Conservation (phyloP, 2,113 vertebrate genomes). For the Chascanopsetta lugubris region DNA sequence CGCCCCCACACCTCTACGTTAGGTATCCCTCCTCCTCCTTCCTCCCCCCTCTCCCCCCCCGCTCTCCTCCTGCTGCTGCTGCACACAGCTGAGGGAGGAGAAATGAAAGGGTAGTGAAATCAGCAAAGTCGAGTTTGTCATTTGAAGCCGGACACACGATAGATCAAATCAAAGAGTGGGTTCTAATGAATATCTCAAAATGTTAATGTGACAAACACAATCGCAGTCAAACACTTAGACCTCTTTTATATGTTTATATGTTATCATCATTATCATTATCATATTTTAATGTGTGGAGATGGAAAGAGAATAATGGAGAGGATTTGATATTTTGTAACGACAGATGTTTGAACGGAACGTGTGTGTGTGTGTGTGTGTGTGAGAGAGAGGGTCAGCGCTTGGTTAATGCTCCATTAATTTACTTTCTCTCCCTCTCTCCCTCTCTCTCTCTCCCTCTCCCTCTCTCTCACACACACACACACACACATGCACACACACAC, state of each 20-base stretch:
- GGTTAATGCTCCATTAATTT: conserved; percentile 99
- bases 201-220: conserved; percentile 6
- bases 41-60: conserved; percentile 15
- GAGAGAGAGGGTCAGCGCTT: conserved; percentile 96
- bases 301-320: background rate
- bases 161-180: no score
- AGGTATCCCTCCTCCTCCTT: conserved; percentile 35
- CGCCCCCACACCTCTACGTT: conserved; percentile 53
- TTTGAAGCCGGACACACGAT: no score
- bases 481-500: conserved; percentile 80
- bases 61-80: conserved; percentile 17
- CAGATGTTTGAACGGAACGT: conserved; percentile 14
- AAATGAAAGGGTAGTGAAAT: background rate
- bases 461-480: conserved; percentile 61
- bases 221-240: no score
- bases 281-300: background rate
- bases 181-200: conserved; percentile 9
- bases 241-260: no score
- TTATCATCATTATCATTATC: background rate
- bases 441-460: conserved; percentile 74
- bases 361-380: conserved; percentile 68
- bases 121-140: background rate
- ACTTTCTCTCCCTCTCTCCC: conserved; percentile 86
- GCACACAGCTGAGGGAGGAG: conserved; percentile 46
- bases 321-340: background rate